Base-by-base conservation (phyloP, 2,797 vertebrate species). In the Hephaestus fuliginosus region DNA sequence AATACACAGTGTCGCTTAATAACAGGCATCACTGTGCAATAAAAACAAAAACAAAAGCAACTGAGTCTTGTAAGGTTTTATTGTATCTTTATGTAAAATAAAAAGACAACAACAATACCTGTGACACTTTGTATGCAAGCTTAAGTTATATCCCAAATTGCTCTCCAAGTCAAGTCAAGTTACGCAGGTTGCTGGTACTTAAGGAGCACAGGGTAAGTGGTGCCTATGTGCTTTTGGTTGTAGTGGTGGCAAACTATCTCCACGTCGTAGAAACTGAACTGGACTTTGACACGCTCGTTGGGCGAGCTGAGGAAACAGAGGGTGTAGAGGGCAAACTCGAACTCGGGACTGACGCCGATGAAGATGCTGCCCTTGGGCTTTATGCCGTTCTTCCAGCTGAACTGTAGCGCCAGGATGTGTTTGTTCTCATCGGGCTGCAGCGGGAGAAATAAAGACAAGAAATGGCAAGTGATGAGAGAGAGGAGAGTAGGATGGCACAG, bases 351-450 rank as follows among this genome's bases (percentile, higher is more conserved):
- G 91, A 96, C 95, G 0, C 96, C 96, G 5, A 96, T 86, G 90
- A 96, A 96, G 90, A 96, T 96, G 93, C 96, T 96, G 65, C 96
- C 96, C 85, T 95, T 96, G 52, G 95, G 95, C 82, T 96, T 96
- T 72, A 96, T 94, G 1, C 96, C 96, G 0, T 96, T 88, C 92
- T 96, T 96, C 96, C 96, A 96, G 91, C 95, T 95, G 91, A 96
- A 96, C 93, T 96, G 96, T 25, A 96, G 89, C 0, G 95, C 95
- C 92, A 96, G 53, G 82, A 96, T 94, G 89, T 96, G 96, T 74
- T 96, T 96, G 83, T 95, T 94, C 84, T 95, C 95, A 7, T 96
- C 96, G 0, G 96, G 96, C 96, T 96, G 87, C 5, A n/a, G 58
- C 2, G 5, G 30, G 51, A 68, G 55, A 41, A 15, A 14, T 33